Percentiles rank a stretch among this genome's conserved stretches.
These are phyloP conservation scores for Torymus texanus DNA, from an alignment of 2,888 invertebrate species.

Conservation along the genomic window DNA sequence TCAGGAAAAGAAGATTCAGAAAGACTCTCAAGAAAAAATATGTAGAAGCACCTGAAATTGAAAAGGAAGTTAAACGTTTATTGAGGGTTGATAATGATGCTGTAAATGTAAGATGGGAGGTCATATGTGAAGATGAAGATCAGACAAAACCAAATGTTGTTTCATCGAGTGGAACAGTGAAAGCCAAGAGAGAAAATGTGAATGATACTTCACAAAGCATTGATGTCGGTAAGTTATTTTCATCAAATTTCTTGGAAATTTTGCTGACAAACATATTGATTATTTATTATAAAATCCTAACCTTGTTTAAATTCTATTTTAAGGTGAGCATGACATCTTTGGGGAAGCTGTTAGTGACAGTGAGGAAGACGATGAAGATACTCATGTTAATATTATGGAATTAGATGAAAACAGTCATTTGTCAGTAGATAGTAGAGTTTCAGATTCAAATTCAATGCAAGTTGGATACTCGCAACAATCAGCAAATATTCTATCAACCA, in stretches of 20 bases:
- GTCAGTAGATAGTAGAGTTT: conserved; percentile 84
- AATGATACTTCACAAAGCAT: conserved; percentile 74
- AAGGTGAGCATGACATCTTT: conserved; percentile 90
- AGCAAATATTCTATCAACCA: conserved; percentile 58
- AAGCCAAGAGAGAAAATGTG: conserved; percentile 69
- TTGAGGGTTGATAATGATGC: conserved; percentile 95
- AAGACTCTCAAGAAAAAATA: conserved; percentile 98
- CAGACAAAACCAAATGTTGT: conserved; percentile 74
- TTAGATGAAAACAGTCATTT: conserved; percentile 87
- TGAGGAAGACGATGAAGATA: conserved; percentile 86
- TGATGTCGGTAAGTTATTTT: conserved; percentile 73
- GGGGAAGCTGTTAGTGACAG: conserved; percentile 95
- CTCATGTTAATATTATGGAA: conserved; percentile 83
- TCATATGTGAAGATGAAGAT: conserved; percentile 91
- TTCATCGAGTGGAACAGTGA: conserved; percentile 72
- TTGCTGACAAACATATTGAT: not conserved
- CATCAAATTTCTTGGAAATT: not conserved
- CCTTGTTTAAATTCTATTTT: conserved; percentile 54
- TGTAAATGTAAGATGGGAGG: conserved; percentile 90
- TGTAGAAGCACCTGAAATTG: conserved; percentile 97
- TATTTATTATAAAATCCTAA: conserved; percentile 3
- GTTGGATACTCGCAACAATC: conserved; percentile 69
- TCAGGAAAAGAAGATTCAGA: conserved; percentile 91
- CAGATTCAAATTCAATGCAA: conserved; percentile 82
- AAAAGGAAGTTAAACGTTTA: conserved; percentile 96